A percentile compares a stretch with the other conserved stretches of the same genome.
phyloP scores from a whole-genome alignment of 2,888 invertebrate species.

The Plagiodera versicolora region DNA sequence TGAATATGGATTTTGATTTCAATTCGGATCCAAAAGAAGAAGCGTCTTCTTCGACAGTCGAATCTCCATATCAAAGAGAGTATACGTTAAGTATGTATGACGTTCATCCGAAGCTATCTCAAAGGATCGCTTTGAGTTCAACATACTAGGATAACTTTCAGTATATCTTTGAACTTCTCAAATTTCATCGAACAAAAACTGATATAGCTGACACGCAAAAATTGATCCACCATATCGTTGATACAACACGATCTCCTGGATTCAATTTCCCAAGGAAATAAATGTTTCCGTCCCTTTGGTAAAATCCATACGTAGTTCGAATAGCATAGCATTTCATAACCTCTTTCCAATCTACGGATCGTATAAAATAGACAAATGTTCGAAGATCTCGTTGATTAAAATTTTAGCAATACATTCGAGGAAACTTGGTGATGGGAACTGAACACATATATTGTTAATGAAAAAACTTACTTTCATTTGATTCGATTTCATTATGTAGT shows the following conservation, averaged over 20 bases:
- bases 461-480: too few species aligned
- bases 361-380: too few species aligned
- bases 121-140: neutral
- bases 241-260: neutral
- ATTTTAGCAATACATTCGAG: too few species aligned
- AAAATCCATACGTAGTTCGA: too few species aligned
- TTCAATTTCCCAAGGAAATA: neutral
- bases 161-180: neutral
- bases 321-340: too few species aligned
- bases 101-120: neutral
- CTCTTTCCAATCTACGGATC: too few species aligned
- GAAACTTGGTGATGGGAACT: too few species aligned
- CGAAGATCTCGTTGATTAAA: too few species aligned
- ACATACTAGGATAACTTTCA: neutral
- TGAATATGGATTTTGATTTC: neutral
- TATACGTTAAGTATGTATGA: slow-evolving; percentile 1
- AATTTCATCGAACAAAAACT: neutral
- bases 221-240: neutral
- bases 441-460: too few species aligned
- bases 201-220: neutral
- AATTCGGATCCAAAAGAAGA: neutral
- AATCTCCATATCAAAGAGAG: neutral
- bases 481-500: too few species aligned
- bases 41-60: neutral
- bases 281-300: neutral